Evolutionary conservation across 2,797 vertebrate genomes (phyloP), one percentile per base, ranked within the genome.

Genomic region (Enoplosus armatus): DNA sequence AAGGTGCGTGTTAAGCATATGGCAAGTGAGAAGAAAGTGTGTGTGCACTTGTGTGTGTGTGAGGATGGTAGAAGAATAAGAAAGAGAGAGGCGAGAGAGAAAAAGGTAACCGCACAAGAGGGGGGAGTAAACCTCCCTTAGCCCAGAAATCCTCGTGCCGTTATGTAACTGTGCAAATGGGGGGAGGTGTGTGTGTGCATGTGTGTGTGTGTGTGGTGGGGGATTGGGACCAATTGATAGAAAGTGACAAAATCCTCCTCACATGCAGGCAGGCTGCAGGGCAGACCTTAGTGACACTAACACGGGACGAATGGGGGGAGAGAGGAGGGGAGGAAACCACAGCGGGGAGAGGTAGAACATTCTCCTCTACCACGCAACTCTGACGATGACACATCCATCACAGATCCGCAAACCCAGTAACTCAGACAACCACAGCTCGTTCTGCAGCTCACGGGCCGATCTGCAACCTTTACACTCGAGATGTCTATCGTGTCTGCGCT

Each of bases 211-310:
- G 73, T 72, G 51, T 62, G 63, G 58, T 56, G 54, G 74, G 84
- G 76, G 74, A 61, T 83, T 67, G 63, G 29, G 65, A 80, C 72
- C 79, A 90, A 89, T 88, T 86, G 90, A 94, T 92, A 77, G 82
- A 90, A 89, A 92, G 90, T 91, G 92, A 93, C 91, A 91, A 91
- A 93, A 91, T 86, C 80, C 68, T 86, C 84, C 67, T 87, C 89
- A 67, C 86, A 89, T 84, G 80, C 79, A 79, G 75, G 83, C 73
- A 82, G 58, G 83, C 90, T 87, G 73, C 85, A 79, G 87, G 89
- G 86, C 81, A 92, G 80, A 89, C 88, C 88, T 88, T 77, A 16
- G 85, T 91, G 84, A 93, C 85, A 87, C 72, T 83, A 90, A 88
- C 80, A 75, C 6, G 33, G 86, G 71, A 77, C 39, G 84, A 91